Evolutionary conservation across 2,888 invertebrate species (phyloP).

Genomic region (Empis stercorea): DNA sequence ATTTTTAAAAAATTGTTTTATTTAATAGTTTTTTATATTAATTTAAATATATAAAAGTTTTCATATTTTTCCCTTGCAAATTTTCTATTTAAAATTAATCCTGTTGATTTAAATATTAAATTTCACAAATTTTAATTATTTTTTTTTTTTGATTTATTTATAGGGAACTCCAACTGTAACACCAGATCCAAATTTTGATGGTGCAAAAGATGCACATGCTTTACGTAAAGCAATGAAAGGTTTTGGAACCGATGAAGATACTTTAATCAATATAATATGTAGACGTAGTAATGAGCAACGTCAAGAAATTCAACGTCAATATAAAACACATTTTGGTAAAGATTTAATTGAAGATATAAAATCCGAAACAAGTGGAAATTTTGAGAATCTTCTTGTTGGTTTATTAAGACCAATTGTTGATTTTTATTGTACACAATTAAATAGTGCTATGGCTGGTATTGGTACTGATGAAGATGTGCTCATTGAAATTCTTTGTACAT

Average conservation of each 20-base stretch:
- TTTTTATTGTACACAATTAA: slow-evolving; percentile 65
- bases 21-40: too few relatives aligned
- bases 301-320: slow-evolving; percentile 39
- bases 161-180: slow-evolving; percentile 54
- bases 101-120: not conserved
- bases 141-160: slow-evolving; percentile 3
- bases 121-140: not conserved
- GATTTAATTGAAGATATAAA: slow-evolving; percentile 72
- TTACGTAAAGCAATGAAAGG: slow-evolving; percentile 88
- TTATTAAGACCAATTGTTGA: slow-evolving; percentile 75
- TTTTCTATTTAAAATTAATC: too few relatives aligned
- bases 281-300: slow-evolving; percentile 76
- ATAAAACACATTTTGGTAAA: slow-evolving; percentile 39
- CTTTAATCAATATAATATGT: slow-evolving; percentile 73
- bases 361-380: slow-evolving; percentile 78
- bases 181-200: slow-evolving; percentile 63
- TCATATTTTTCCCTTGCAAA: too few relatives aligned
- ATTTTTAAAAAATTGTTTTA: too few relatives aligned
- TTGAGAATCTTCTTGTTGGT: slow-evolving; percentile 70
- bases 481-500: slow-evolving; percentile 78
- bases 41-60: too few relatives aligned
- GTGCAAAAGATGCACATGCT: slow-evolving; percentile 64
- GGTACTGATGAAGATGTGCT: slow-evolving; percentile 77
- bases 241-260: slow-evolving; percentile 75
- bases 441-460: slow-evolving; percentile 69